Base-by-base conservation (phyloP, 92 coral and sea anemone genomes). In the Epizoanthus fatuus region DNA sequence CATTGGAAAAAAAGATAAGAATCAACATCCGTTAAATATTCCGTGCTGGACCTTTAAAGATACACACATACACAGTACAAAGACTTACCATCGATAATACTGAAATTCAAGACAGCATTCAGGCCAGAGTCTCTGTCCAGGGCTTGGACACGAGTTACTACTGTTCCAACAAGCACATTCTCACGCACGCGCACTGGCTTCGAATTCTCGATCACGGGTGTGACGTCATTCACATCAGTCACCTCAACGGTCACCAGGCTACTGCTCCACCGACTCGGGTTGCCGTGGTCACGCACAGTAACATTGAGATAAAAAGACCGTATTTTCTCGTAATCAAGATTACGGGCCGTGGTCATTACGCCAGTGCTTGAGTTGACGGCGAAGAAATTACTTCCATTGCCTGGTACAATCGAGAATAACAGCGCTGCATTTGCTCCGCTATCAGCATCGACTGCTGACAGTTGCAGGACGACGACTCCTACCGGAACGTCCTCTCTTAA, bases 161-260 rank as follows among this genome's bases (percentile, higher is more conserved):
- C 47, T 51, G 93, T 85, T 37, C 79, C 93, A 32, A 85, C 86
- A 12, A 77, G 86, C 0, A 79, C 86, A 73, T 79, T 89, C 73
- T 89, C 93, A 5, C 83, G 81, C 38, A 89, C 83, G 78, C 81
- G 81, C 75, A 89, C 81, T 62, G 89, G 90, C 13, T 56, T 25
- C 81, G 62, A 47, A 17, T 11, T 44, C 9, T 67, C 32, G 85
- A 89, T 79, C 22, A 53, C 53, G 7, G 93, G 93, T 38, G 90
- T 71, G 69, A 85, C 40, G 71, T 89, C 93, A 72, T 89, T 89
- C 54, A 89, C 86, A 84, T 89, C 93, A 60, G 81, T 78, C 72
- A 89, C 59, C 59, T 63, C 44, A 54, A 89, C 19, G 5, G 39
- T 39, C 6, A 89, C 76, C 85, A 47, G 49, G 17, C 75, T 79